These are phyloP conservation scores for Canis aureus DNA, from an alignment of 2,113 vertebrate species.

Conservation along the genomic window DNA sequence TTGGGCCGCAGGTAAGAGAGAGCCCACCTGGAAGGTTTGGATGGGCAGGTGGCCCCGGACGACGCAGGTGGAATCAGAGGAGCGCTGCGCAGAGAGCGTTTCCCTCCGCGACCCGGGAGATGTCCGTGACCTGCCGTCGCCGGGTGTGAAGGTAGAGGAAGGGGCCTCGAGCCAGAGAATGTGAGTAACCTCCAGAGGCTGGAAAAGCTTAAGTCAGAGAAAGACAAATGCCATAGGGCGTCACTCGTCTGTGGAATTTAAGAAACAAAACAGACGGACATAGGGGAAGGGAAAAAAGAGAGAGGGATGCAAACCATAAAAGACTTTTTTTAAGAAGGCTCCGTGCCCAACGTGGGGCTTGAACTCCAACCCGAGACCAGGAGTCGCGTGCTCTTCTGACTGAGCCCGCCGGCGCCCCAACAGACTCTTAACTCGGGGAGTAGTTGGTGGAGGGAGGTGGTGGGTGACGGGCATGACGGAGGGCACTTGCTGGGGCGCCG, in stretches of 20 bases:
- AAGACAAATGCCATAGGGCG: background rate
- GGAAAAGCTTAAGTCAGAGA: background rate
- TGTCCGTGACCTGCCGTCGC: fast-evolving
- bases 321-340: background rate
- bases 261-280: no score
- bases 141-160: background rate
- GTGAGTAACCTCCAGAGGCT: background rate
- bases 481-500: no score
- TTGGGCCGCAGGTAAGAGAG: background rate
- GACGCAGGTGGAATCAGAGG: background rate
- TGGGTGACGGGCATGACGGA: no score
- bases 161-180: background rate
- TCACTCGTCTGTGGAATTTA: background rate
- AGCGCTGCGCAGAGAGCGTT: background rate
- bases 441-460: no score
- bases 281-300: background rate
- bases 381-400: background rate
- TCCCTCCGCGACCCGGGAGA: background rate
- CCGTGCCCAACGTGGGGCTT: background rate
- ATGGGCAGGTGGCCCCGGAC: background rate
- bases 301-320: background rate
- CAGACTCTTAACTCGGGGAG: background rate
- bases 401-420: background rate
- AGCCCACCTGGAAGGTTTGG: background rate
- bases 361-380: background rate